These are phyloP conservation scores for Sisor rabdophorus DNA, from an alignment of 2,113 vertebrate species.

Conservation along the genomic window DNA sequence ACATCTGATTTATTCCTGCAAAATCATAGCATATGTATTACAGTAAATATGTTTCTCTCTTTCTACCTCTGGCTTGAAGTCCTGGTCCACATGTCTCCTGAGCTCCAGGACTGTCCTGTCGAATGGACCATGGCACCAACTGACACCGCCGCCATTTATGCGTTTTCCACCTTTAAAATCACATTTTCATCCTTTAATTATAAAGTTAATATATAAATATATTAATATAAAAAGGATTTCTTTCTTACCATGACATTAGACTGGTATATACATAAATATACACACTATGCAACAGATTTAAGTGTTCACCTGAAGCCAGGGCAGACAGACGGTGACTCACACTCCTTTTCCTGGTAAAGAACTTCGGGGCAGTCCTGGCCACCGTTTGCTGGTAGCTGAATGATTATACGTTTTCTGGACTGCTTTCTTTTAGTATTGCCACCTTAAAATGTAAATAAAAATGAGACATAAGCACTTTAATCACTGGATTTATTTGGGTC, in stretches of 20 bases:
- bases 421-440: conserved; percentile 71
- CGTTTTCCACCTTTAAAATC: conserved; percentile 84
- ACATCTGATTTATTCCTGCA: not conserved
- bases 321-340: conserved; percentile 76
- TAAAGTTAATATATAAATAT: not conserved
- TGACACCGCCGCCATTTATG: conserved; percentile 97
- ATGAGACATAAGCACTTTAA: not conserved
- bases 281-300: not conserved
- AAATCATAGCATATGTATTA: not conserved
- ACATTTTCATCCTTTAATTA: not conserved
- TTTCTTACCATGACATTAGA: not conserved
- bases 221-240: no score
- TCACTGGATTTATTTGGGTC: no score
- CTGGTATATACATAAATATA: no score
- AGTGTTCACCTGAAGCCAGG: conserved; percentile 80
- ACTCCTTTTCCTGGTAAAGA: conserved; percentile 86
- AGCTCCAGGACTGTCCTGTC: conserved; percentile 85
- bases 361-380: conserved; percentile 88
- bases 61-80: conserved; percentile 86
- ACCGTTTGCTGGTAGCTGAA: conserved; percentile 86
- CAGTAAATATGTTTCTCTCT: conserved; percentile 15
- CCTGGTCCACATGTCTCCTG: conserved; percentile 91
- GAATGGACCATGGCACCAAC: conserved; percentile 85
- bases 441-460: conserved; percentile 31
- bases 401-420: conserved; percentile 79